Conservation (phyloP, 2,888 invertebrate genomes). For the Argynnis bischoffii region DNA sequence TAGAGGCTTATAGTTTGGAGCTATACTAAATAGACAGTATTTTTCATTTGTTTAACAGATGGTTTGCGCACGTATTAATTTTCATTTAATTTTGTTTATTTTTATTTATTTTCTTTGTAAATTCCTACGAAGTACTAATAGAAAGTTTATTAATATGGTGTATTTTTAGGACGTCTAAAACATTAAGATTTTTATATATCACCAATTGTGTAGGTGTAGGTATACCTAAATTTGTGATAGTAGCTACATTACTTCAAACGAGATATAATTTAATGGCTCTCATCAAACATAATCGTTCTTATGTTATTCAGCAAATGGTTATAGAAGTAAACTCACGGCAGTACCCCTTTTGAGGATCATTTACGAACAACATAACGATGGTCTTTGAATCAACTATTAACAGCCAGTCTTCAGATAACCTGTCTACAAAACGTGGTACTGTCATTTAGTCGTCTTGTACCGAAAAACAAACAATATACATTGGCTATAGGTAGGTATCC, state of each 20-base stretch:
- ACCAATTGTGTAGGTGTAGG: no score
- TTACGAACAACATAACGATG: slow-evolving; percentile 33
- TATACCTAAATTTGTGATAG: no score
- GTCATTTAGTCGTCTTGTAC: slow-evolving; percentile 19
- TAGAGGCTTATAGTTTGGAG: slow-evolving; percentile 54
- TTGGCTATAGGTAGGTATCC: not conserved
- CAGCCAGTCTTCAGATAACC: slow-evolving; percentile 1
- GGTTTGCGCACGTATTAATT: slow-evolving; percentile 63
- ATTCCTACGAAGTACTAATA: no score
- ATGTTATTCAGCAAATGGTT: no score
- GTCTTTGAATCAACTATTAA: slow-evolving; percentile 22
- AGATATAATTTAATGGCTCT: no score
- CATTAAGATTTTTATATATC: no score
- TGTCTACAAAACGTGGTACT: slow-evolving; percentile 20
- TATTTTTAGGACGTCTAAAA: no score
- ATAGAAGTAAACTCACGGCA: slow-evolving; percentile 28
- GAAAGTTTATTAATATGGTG: no score
- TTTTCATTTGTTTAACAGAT: slow-evolving; percentile 63
- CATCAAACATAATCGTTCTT: no score
- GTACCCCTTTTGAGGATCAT: slow-evolving; percentile 28
- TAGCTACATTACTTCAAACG: no score
- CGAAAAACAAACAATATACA: slow-evolving; percentile 5
- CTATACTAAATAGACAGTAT: slow-evolving; percentile 52
- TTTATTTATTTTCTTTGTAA: slow-evolving; percentile 42
- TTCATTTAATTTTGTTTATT: slow-evolving; percentile 64